These are phyloP conservation scores for Eupithecia centaureata DNA, from an alignment of 2,888 invertebrate genomes.

Conservation along the genomic window DNA sequence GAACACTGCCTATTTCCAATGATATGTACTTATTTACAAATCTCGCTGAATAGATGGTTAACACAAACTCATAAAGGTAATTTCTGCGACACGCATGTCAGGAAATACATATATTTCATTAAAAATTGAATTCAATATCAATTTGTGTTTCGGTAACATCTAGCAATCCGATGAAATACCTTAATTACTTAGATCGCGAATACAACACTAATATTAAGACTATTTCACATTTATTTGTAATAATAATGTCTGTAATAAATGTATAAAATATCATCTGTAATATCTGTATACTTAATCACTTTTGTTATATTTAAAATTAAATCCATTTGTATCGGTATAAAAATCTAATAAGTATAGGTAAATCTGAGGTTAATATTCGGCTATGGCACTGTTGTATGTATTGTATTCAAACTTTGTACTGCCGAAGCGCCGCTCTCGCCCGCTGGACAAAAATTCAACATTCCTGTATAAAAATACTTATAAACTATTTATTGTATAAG, in stretches of 20 bases:
- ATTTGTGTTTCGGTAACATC: conserved; percentile 39
- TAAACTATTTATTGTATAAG: conserved; percentile 79
- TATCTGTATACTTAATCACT: conserved; percentile 84
- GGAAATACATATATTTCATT: conserved; percentile 41
- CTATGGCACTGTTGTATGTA: conserved; percentile 79
- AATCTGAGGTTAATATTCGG: conserved; percentile 80
- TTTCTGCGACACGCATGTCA: conserved; percentile 5
- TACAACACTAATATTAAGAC: conserved; percentile 77
- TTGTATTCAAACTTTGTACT: conserved; percentile 81
- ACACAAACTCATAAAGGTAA: conserved; percentile 37
- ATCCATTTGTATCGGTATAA: conserved; percentile 85
- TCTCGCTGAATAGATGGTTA: conserved; percentile 52
- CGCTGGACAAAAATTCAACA: conserved; percentile 56
- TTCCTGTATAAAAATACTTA: conserved; percentile 83
- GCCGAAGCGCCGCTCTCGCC: conserved; percentile 60
- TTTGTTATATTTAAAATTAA: conserved; percentile 84
- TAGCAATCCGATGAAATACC: conserved; percentile 37
- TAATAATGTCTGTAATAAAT: conserved; percentile 84
- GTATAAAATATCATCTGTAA: conserved; percentile 85
- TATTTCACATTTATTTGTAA: conserved; percentile 80
- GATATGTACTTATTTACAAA: conserved; percentile 78
- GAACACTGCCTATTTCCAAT: conserved; percentile 69
- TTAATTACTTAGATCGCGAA: conserved; percentile 65
- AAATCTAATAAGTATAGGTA: conserved; percentile 80
- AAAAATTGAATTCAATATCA: conserved; percentile 51